Evolutionary conservation across 2,113 vertebrate genomes (phyloP).

Genomic region (Proteles cristata): DNA sequence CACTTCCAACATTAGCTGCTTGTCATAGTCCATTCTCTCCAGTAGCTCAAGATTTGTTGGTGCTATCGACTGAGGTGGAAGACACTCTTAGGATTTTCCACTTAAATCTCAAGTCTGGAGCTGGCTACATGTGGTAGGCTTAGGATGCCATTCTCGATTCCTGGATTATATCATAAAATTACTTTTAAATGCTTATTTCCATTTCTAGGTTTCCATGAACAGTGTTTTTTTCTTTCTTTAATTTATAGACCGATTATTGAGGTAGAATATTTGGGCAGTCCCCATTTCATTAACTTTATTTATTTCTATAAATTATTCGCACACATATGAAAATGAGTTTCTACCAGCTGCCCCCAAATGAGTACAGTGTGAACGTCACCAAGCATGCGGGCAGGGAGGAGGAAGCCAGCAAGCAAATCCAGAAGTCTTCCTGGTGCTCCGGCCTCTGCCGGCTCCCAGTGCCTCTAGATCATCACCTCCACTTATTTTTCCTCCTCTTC

Average conservation of each 20-base stretch:
- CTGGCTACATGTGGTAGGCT: slow-evolving; percentile 11
- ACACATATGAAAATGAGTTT: neutral
- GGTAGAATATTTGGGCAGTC: neutral
- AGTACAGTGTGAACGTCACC: neutral
- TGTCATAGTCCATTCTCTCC: neutral
- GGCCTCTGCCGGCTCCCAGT: accelerated
- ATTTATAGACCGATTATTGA: neutral
- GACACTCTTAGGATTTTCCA: slow-evolving; percentile 27
- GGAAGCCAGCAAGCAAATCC: neutral
- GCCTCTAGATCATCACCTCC: neutral
- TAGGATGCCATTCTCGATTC: neutral
- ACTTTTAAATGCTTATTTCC: neutral
- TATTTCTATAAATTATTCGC: neutral
- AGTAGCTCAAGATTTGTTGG: neutral
- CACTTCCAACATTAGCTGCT: neutral
- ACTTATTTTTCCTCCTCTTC: neutral
- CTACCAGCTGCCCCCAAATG: neutral
- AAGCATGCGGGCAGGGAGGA: neutral
- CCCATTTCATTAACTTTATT: neutral
- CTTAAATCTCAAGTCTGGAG: slow-evolving; percentile 55
- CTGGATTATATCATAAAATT: neutral
- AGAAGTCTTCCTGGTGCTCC: neutral
- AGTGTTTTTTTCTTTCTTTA: neutral
- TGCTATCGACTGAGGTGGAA: neutral
- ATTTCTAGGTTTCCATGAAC: neutral